These are phyloP conservation scores for Fundulus diaphanus DNA, from an alignment of 2,797 vertebrate genomes.

Conservation along the genomic window DNA sequence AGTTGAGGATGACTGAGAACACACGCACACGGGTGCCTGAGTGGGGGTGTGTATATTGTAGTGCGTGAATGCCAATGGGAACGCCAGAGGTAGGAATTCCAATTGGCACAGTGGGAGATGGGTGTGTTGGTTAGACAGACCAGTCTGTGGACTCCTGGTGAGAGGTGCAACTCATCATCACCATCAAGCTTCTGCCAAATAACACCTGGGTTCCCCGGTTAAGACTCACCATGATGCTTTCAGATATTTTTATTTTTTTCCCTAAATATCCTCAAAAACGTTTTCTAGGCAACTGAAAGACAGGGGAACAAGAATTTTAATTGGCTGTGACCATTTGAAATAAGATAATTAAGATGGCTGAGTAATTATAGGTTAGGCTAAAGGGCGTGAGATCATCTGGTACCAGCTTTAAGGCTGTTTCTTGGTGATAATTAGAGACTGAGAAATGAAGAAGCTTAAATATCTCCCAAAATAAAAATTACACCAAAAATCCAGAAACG, in stretches of 20 bases:
- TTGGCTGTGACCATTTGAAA: conserved; percentile 30
- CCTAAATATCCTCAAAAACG: neutral
- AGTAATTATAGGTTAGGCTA: conserved; percentile 55
- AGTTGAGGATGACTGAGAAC: conserved; percentile 22
- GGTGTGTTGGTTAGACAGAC: conserved; percentile 40
- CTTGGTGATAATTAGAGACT: neutral
- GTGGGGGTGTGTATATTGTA: neutral
- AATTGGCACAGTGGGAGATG: conserved; percentile 45
- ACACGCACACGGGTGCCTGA: neutral
- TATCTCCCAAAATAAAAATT: neutral
- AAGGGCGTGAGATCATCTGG: conserved; percentile 39
- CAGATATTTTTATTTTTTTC: neutral
- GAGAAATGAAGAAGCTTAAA: neutral
- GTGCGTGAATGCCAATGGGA: conserved; percentile 31
- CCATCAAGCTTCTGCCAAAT: neutral
- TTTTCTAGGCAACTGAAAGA: neutral
- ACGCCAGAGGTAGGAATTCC: conserved; percentile 44
- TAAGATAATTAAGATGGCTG: conserved; percentile 38
- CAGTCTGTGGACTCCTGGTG: neutral
- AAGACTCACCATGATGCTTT: neutral
- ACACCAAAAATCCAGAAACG: neutral
- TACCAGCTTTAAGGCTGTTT: conserved; percentile 13
- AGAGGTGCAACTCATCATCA: conserved; percentile 2
- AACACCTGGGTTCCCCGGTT: neutral
- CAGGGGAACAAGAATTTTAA: conserved; percentile 48